Evolutionary conservation across 2,888 invertebrate genomes (phyloP).

Genomic region (Listrodromus nycthemerus): DNA sequence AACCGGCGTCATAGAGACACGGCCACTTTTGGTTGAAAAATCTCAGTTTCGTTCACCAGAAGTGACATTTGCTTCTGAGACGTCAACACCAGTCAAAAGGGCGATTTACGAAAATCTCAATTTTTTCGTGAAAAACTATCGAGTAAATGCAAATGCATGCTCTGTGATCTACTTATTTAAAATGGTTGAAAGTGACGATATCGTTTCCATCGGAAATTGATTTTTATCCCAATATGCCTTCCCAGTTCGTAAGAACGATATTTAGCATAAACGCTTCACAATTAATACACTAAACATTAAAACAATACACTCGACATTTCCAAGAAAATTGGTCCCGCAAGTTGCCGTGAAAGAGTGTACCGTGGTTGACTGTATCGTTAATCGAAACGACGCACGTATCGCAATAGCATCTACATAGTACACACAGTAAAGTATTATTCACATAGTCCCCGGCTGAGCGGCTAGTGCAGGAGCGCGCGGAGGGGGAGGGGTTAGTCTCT

Average conservation of each 20-base stretch:
- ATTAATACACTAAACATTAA: neutral
- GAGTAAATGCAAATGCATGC: neutral
- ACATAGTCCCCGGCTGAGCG: constrained; percentile 12
- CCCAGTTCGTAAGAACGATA: neutral
- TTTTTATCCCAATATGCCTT: neutral
- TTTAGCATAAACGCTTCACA: neutral
- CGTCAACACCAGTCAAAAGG: neutral
- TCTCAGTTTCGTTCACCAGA: neutral
- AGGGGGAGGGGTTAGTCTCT: constrained; percentile 48
- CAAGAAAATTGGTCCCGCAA: constrained; percentile 1
- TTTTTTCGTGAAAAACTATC: neutral
- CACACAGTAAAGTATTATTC: constrained; percentile 37
- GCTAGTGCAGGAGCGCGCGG: constrained; percentile 11
- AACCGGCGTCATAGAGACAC: too few relatives aligned
- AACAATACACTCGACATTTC: neutral
- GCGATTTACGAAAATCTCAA: neutral
- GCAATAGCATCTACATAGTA: constrained; percentile 45
- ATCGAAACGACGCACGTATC: constrained; percentile 48
- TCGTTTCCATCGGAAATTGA: neutral
- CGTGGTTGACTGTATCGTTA: constrained; percentile 34
- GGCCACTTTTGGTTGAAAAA: neutral
- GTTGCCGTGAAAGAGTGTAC: constrained; percentile 20
- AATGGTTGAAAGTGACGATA: neutral
- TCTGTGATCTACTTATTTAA: too few relatives aligned
- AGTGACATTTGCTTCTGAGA: neutral